A percentile compares a stretch with the other conserved stretches of the same genome.
Evolutionary conservation across 2,888 invertebrate species (phyloP).

Genomic region (Eristalinus sepulchralis): DNA sequence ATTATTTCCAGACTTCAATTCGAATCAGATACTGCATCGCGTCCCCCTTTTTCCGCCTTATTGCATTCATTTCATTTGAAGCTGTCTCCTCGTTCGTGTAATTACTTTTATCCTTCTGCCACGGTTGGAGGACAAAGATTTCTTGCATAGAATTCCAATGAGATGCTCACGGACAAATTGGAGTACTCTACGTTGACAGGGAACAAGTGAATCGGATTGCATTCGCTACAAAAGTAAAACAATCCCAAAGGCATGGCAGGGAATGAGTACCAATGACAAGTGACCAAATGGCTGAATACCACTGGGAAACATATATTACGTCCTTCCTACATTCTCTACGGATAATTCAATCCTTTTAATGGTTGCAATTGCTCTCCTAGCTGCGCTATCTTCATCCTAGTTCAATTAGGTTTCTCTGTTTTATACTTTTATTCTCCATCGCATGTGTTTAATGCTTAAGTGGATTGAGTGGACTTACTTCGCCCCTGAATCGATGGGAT

Average conservation of each 20-base stretch:
- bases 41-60: constrained; percentile 14
- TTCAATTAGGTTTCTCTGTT: constrained; percentile 62
- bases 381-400: constrained; percentile 68
- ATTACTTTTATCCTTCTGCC: constrained; percentile 58
- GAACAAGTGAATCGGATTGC: constrained; percentile 70
- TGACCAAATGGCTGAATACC: constrained; percentile 71
- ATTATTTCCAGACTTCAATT: constrained; percentile 60
- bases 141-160: constrained; percentile 68
- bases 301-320: constrained; percentile 64
- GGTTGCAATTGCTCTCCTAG: constrained; percentile 66
- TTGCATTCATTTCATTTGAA: constrained; percentile 59
- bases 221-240: constrained; percentile 59
- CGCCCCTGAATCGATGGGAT: constrained; percentile 10
- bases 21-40: constrained; percentile 28
- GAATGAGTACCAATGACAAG: constrained; percentile 64
- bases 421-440: constrained; percentile 25
- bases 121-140: constrained; percentile 26
- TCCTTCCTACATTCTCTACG: constrained; percentile 61
- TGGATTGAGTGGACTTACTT: constrained; percentile 59
- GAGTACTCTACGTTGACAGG: constrained; percentile 68
- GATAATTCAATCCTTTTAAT: constrained; percentile 71
- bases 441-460: constrained; percentile 68
- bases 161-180: constrained; percentile 69
- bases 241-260: constrained; percentile 25
- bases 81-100: constrained; percentile 56